Percentiles rank a stretch among this genome's conserved stretches.
Conservation (phyloP, 2,888 invertebrate genomes). For the Blastobasis adustella region DNA sequence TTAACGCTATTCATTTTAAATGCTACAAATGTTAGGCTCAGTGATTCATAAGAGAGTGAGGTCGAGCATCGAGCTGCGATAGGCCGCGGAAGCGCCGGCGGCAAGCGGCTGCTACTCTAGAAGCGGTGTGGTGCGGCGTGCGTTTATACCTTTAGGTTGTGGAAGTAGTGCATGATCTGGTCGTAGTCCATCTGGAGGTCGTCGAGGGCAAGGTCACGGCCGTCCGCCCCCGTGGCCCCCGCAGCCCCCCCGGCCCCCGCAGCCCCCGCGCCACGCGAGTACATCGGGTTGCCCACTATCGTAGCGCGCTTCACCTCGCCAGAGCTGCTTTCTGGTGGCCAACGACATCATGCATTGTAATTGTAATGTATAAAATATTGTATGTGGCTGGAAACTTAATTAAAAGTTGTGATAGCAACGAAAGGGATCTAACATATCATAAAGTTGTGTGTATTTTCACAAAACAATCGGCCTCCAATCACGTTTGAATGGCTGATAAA, state of each 20-base stretch:
- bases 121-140: conserved; percentile 58
- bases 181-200: conserved; percentile 97
- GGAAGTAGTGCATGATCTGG: conserved; percentile 98
- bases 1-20: conserved; percentile 56
- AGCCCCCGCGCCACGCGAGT: conserved; percentile 74
- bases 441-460: too few species aligned
- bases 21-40: conserved; percentile 69
- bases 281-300: conserved; percentile 93
- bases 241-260: conserved; percentile 46
- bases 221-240: conserved; percentile 67
- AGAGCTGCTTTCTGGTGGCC: conserved; percentile 47
- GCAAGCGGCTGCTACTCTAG: conserved; percentile 65
- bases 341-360: neutral
- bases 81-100: conserved; percentile 30
- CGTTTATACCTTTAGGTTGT: conserved; percentile 92
- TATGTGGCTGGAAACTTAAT: too few species aligned
- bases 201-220: conserved; percentile 83
- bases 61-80: conserved; percentile 46
- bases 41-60: conserved; percentile 61
- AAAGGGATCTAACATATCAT: too few species aligned
- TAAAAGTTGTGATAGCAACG: too few species aligned
- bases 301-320: conserved; percentile 88
- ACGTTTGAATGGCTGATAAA: too few species aligned
- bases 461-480: too few species aligned
- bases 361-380: too few species aligned